Base-by-base conservation (phyloP, 2,113 vertebrate genomes). In the rabbit (Oryctolagus cuniculus) region DNA sequence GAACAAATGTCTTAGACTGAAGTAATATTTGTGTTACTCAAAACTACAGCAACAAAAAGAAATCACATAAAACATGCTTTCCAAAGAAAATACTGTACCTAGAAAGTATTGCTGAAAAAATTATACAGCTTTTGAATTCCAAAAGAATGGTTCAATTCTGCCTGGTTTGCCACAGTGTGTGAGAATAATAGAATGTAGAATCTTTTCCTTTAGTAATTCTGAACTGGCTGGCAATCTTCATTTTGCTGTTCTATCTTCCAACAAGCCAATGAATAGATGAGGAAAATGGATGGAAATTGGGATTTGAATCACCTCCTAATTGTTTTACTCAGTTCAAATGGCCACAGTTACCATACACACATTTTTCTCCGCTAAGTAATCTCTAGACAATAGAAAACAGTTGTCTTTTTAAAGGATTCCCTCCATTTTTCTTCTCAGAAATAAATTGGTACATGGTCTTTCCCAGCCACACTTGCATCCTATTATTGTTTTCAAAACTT, bases 351-450 rank as follows among this genome's bases (percentile, higher is more conserved):
- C 90, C 87, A 85, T 67, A 95, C 70, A 27, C 75, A 93, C 83
- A 94, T 93, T 98, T 98, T 97, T 95, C 86, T 92, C 38, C n/a
- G 66, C 72, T 91, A 80, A 96, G 36, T 93, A 87, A 97, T 93
- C 77, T 86, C 89, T 31, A 91, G 83, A 93, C 96, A 92, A 97
- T 86, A 89, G 92, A 97, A 96, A 96, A 95, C 69, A 95, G 85
- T 91, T 63, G 85, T 90, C 49, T 78, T 87, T 95, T 90, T 70
- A 51, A 93, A 78, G 27, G 69, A 61, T 74, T 66, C 21, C 4
- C 0, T 81, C 44, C 64, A 27, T 66, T 34, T 87, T 91, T 78
- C 78, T 66, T 87, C 69, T 81, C 87, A 80, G 90, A 97, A 97
- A 97, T 93, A 90, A 97, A 93, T 66, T 72, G n/a, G 78, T 87